A percentile compares a stretch with the other conserved stretches of the same genome.
These are phyloP conservation scores for Antechinus flavipes DNA, from an alignment of 2,113 vertebrate species.

Conservation along the genomic window DNA sequence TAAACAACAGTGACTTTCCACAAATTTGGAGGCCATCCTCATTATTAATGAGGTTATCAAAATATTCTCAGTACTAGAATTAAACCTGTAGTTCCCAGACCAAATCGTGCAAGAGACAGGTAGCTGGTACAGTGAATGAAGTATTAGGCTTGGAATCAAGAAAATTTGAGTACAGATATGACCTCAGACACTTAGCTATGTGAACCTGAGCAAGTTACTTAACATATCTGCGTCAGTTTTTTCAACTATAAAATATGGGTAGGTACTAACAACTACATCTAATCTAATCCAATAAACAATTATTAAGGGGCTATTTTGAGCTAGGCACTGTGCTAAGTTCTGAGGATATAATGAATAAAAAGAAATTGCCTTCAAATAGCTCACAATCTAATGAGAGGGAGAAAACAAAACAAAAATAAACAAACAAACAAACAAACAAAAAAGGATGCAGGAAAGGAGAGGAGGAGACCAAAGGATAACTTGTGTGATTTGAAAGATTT, in stretches of 20 bases:
- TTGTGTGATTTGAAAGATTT: neutral
- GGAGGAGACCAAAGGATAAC: neutral
- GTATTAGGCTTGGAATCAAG: neutral
- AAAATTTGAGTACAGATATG: neutral
- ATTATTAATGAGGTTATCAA: neutral
- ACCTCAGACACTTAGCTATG: neutral
- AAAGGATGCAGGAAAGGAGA: neutral
- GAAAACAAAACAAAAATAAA: neutral
- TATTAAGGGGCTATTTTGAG: neutral
- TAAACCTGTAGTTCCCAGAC: neutral
- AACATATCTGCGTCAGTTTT: neutral
- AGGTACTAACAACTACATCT: neutral
- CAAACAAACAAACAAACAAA: neutral
- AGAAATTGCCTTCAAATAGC: neutral
- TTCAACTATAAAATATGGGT: neutral
- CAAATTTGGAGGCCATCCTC: constrained; percentile 50
- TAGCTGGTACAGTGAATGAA: neutral
- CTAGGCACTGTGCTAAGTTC: neutral
- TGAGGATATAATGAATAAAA: neutral
- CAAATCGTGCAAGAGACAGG: neutral
- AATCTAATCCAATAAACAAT: neutral
- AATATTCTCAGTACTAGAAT: neutral
- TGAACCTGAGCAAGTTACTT: neutral
- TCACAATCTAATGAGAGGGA: neutral
- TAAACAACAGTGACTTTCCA: constrained; percentile 60